Base-by-base conservation (phyloP, 2,888 invertebrate species). In the Ophonus ardosiacus region DNA sequence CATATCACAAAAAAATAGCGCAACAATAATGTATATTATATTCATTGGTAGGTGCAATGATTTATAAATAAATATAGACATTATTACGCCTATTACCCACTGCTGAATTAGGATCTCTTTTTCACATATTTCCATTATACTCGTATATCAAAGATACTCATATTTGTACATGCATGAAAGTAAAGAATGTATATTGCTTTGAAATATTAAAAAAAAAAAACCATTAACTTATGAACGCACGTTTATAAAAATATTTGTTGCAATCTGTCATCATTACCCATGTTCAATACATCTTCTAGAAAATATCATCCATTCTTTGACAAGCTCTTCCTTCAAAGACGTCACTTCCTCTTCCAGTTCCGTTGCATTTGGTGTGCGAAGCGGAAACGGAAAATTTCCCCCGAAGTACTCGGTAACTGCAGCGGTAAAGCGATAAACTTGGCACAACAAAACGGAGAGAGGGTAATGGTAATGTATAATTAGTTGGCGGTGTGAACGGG, bases 401-500 rank as follows among this genome's bases (percentile, higher is more conserved):
- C 7, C 43, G 10, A 51, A 51, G 43, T 4, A 51, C 43, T 43
- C 43, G 43, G 43, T 43, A 43, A 43, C 31, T 31, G 31, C 31
- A 31, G 43, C 43, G 8, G 43, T 51, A 51, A 51, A 51, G 13
- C 43, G 43, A 10, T 51, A 13, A 51, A 51, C 43, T 51, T 51
- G 13, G 10, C 13, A 51, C 43, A 51, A 51, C 43, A 51, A 31
- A 31, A 21, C 7, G 63, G 63, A 4, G 10, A 21, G 63, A 59
- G 59, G 17, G 59, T 13, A 56, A 21, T 31, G 59, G 59, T 61
- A 61, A 18, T 18, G 63, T 10, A 63, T 63, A 63, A 63, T 63
- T 63, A 63, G 63, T 24, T 63, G 10, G 21, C 18, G 63, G 63
- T 13, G 63, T 13, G 63, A 63, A 63, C 24, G 18, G 21, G 63